Evolutionary conservation across 1,140 invertebrate species (phyloP), one percentile per base, ranked within the genome.

Genomic region (Cepaea nemoralis): DNA sequence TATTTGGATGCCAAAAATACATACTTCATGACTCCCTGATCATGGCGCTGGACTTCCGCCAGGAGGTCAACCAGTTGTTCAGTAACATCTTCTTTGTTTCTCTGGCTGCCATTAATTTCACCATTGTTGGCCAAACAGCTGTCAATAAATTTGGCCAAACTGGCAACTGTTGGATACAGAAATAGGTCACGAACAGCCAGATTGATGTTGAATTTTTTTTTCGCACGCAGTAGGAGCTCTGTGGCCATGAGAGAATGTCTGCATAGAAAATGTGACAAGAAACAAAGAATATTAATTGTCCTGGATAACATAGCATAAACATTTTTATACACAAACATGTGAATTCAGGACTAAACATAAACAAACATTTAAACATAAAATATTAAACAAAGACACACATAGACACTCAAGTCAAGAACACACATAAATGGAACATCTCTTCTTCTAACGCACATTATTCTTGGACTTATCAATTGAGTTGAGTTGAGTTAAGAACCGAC

Each of bases 161-260:
- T 84, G n/a, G 86, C 86, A 70, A 92, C 88, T 3, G 92, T 92
- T 3, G 92, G 91, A 66, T 89, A 89, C 1, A 83, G 80, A 81
- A 92, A 92, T 59, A 92, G 83, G 67, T 92, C 91, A 12, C 85
- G 81, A 35, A 92, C 92, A 22, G 86, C 86, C 37, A 92, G 66
- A 35, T 89, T 80, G 0, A 91, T 81, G 24, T 84, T 77, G 85
- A 91, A 92, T 74, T 88, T 85, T 39, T 89, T 85, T 69, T 89
- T 90, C 40, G 93, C 86, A 82, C 88, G 85, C 50, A 86, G 87
- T 63, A 93, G 85, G 22, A 93, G 86, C 55, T 89, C 89, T 81
- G 93, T 89, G 42, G 93, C 93, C 66, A 93, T 85, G 19, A 93
- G 87, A 0, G 93, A 93, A 85, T 93, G 93, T 2, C 93, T 92